Percentiles rank a stretch among this genome's conserved stretches.
Conservation (phyloP, 2,888 invertebrate species). For the Caenorhabditis sp. region DNA sequence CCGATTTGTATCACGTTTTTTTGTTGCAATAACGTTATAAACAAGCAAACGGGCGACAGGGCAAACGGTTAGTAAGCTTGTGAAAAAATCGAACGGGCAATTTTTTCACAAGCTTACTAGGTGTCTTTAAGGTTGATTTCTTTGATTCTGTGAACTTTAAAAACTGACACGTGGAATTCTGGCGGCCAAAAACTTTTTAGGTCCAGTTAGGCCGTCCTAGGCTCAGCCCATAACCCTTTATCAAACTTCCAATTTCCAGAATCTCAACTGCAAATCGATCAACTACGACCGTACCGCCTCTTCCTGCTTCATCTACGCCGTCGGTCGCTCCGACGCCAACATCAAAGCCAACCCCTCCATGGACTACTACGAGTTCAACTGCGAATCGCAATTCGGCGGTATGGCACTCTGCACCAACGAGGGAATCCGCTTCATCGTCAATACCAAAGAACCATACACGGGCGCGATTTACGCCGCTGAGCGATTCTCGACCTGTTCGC, state of each 20-base stretch:
- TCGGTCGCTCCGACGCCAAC: constrained; percentile 64
- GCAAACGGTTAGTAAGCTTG: no score
- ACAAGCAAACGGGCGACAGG: no score
- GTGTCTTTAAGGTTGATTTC: no score
- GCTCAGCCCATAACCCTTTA: no score
- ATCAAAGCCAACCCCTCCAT: constrained; percentile 68
- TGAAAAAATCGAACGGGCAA: no score
- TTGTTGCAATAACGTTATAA: no score
- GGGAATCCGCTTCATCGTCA: constrained; percentile 71
- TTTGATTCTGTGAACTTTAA: no score
- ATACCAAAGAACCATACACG: constrained; percentile 72
- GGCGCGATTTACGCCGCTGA: constrained; percentile 72
- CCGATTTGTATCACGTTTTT: no score
- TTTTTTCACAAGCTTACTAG: no score
- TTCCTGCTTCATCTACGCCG: constrained; percentile 70
- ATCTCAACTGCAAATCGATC: constrained; percentile 71
- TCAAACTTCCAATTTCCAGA: constrained; percentile 62
- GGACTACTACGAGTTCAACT: constrained; percentile 72
- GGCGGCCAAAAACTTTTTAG: no score
- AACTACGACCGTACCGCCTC: constrained; percentile 71
- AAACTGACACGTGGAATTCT: no score
- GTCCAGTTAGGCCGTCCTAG: no score
- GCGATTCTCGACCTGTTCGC: constrained; percentile 70
- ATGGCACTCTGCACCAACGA: constrained; percentile 72
- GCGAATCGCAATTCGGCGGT: constrained; percentile 71